Evolutionary conservation across 1,140 invertebrate genomes (phyloP).

Genomic region (Caenorhabditis latens): DNA sequence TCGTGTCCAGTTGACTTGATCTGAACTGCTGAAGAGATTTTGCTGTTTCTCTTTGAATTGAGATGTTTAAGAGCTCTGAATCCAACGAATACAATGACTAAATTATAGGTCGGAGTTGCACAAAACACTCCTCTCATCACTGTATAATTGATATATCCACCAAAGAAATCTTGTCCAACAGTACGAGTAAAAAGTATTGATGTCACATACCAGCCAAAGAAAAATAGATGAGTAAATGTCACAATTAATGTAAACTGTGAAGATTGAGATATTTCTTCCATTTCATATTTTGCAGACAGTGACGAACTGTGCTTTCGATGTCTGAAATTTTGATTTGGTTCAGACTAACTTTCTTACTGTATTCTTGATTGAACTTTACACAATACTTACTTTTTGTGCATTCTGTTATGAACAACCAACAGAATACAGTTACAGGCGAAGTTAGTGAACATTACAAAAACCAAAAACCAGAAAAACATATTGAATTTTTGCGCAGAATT

Average conservation of each 20-base stretch:
- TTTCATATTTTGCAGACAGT: neutral
- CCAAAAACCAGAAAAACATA: neutral
- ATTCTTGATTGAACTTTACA: neutral
- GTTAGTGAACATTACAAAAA: neutral
- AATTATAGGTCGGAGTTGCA: conserved; percentile 5
- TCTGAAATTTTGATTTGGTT: neutral
- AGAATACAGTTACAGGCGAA: conserved; percentile 11
- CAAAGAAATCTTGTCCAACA: conserved; percentile 20
- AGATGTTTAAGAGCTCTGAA: neutral
- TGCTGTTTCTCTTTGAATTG: neutral
- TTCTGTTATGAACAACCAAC: neutral
- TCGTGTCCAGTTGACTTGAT: neutral
- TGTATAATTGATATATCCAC: conserved; percentile 12
- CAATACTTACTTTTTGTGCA: neutral
- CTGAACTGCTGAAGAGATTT: neutral
- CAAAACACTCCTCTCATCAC: neutral
- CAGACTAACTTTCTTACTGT: neutral
- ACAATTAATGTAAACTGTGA: conserved; percentile 8
- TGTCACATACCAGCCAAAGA: neutral
- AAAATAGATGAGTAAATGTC: conserved; percentile 27
- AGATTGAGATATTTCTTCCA: conserved; percentile 23
- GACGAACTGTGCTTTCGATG: neutral
- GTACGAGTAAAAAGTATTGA: neutral
- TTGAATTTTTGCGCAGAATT: neutral
- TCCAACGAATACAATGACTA: conserved; percentile 9